Base-by-base conservation (phyloP, 2,888 invertebrate genomes). In the Synergus umbraculus region DNA sequence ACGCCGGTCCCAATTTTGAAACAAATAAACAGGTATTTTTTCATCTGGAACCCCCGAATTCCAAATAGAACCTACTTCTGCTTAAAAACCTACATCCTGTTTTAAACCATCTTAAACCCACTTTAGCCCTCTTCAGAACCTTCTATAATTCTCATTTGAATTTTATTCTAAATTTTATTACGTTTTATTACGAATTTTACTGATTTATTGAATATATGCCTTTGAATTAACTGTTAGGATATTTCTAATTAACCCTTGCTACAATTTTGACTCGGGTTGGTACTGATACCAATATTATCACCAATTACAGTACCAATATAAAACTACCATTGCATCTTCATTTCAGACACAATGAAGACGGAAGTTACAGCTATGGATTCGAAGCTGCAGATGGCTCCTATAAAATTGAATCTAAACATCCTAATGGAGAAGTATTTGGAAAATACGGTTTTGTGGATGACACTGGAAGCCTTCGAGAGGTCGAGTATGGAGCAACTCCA, bases 361-460 rank as follows among this genome's bases (percentile, higher is more conserved):
- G 97, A 0, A 97, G 97, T 13, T 97, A 97, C 92, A 97, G 96
- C 87, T 97, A 96, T 89, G 97, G 97, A 0, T 97, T 96, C 92
- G 97, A 97, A 92, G 96, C 95, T 0, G 97, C 97, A 0, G 97
- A 97, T 89, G 97, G 97, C 12, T 95, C 96, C 76, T 97, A 96
- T 93, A 97, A 97, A 93, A 97, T 97, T 83, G 97, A 97, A 91
- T 97, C 97, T 0, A 97, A 97, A 92, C 96, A 96, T 87, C 94
- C 96, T 0, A 95, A 94, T 67, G 97, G 97, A 0, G 97, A 97
- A 88, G 97, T 97, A 0, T 96, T 95, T 76, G 97, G 97, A 81
- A 97, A 97, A 91, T 97, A 97, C 88, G 97, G 97, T n/a, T 97
- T 97, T 90, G 94, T 97, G 0, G 97, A 97, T 86, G 96, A 96